A percentile compares a stretch with the other conserved stretches of the same genome.
phyloP scores from a whole-genome alignment of 1,140 invertebrate species.

The Myzus persicae region DNA sequence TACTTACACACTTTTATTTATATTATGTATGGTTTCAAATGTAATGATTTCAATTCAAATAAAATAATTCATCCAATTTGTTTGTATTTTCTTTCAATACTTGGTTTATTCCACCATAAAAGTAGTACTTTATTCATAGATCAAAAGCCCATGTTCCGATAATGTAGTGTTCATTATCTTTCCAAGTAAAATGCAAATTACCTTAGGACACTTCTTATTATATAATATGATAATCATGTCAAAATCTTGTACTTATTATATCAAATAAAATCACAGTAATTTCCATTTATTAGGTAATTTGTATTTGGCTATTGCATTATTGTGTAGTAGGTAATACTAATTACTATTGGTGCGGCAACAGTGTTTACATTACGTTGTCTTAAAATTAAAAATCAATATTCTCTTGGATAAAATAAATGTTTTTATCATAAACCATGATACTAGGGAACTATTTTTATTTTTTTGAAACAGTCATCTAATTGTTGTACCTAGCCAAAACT shows the following conservation, averaged over 20 bases:
- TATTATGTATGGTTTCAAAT: constrained; percentile 34
- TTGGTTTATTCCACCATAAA: not conserved
- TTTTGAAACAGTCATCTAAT: too few relatives aligned
- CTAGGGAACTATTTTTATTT: too few relatives aligned
- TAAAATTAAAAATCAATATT: too few relatives aligned
- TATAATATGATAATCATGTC: too few relatives aligned
- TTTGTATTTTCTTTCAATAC: not conserved
- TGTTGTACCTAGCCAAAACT: too few relatives aligned
- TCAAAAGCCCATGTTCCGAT: not conserved
- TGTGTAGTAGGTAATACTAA: too few relatives aligned
- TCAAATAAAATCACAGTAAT: not conserved
- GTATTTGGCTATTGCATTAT: not conserved
- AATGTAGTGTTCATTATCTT: too few relatives aligned
- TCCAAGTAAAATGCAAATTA: not conserved
- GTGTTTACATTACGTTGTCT: too few relatives aligned
- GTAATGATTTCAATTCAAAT: constrained; percentile 33
- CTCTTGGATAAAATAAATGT: too few relatives aligned
- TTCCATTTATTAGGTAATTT: not conserved
- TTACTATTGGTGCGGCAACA: too few relatives aligned
- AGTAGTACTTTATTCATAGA: not conserved
- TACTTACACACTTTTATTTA: constrained; percentile 5
- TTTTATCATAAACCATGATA: too few relatives aligned
- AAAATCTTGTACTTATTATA: not conserved
- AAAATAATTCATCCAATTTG: constrained; percentile 23
- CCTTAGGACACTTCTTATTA: not conserved